phyloP scores from a whole-genome alignment of 2,113 vertebrate species.

The Bubo blakistoni region DNA sequence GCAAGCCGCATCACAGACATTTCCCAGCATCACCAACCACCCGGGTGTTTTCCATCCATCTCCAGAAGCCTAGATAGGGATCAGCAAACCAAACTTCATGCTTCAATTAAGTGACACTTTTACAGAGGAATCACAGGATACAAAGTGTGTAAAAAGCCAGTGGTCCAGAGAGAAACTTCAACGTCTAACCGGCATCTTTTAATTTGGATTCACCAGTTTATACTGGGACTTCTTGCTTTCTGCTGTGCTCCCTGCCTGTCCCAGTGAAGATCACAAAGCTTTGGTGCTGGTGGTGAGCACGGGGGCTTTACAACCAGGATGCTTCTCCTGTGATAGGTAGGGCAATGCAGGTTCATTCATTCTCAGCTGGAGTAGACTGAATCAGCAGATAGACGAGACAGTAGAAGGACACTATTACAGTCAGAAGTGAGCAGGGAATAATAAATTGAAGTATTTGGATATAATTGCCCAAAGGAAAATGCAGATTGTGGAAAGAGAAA shows the following conservation, averaged over 20 bases:
- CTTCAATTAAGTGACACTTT: background rate
- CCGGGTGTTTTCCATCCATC: rapidly evolving
- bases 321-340: background rate
- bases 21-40: background rate
- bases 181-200: background rate
- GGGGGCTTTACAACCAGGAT: background rate
- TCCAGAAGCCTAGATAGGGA: background rate
- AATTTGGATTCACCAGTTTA: background rate
- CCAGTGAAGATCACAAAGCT: background rate
- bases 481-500: background rate
- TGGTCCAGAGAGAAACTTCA: background rate
- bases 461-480: background rate
- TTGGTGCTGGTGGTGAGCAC: background rate
- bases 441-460: background rate
- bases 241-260: background rate
- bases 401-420: background rate
- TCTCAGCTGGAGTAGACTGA: background rate
- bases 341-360: background rate
- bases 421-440: background rate
- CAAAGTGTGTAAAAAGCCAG: background rate
- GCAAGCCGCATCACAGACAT: rapidly evolving
- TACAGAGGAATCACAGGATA: background rate
- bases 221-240: background rate
- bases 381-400: background rate
- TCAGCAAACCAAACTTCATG: background rate